Evolutionary conservation across 2,113 vertebrate species (phyloP).

Genomic region (Merops nubicus): DNA sequence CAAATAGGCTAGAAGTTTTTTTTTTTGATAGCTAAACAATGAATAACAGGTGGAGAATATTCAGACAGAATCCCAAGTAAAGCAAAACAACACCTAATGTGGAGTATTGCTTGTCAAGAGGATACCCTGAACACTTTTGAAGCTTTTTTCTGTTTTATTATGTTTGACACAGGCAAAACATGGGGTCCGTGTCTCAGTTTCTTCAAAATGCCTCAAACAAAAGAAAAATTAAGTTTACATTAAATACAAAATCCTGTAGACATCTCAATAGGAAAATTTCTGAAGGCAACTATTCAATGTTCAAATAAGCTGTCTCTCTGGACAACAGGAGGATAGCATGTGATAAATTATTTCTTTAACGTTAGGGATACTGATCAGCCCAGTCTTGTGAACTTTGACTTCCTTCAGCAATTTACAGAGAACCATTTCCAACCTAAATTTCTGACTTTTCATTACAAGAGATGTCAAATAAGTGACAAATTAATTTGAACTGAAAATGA

Average conservation of each 20-base stretch:
- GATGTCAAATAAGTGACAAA: not conserved
- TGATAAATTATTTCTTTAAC: not conserved
- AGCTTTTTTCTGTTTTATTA: not conserved
- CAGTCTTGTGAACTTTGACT: not conserved
- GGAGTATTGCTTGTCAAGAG: not conserved
- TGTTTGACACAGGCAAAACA: not conserved
- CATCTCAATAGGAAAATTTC: not conserved
- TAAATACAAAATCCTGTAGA: not conserved
- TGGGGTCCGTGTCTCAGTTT: not conserved
- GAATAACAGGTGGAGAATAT: not conserved
- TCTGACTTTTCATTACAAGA: not conserved
- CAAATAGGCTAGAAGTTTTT: not conserved
- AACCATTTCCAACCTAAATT: not conserved
- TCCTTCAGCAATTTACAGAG: not conserved
- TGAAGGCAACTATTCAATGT: not conserved
- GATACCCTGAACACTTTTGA: not conserved
- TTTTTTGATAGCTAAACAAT: not conserved
- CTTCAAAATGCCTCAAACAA: not conserved
- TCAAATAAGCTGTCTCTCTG: not conserved
- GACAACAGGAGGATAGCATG: not conserved
- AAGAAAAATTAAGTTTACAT: not conserved
- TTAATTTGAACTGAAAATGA: not conserved
- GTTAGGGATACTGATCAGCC: not conserved
- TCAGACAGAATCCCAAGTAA: not conserved
- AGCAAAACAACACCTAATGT: not conserved